These are phyloP conservation scores for Dryobates pubescens DNA, from an alignment of 2,797 vertebrate species.

Conservation along the genomic window DNA sequence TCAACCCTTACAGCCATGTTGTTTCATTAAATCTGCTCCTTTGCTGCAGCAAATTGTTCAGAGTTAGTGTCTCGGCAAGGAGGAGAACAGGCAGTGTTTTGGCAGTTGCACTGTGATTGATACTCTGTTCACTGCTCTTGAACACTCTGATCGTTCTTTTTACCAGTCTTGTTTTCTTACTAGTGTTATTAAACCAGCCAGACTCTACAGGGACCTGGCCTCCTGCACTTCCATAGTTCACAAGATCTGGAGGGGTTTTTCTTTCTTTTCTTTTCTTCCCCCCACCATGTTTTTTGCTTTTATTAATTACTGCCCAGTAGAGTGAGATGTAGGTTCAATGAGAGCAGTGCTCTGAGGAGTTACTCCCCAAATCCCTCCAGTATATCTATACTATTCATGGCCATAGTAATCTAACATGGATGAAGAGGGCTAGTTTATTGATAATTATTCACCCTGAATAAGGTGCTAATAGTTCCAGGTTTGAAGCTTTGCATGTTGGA, in stretches of 20 bases:
- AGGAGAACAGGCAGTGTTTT: neutral
- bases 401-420: slow-evolving; percentile 29
- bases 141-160: neutral
- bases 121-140: neutral
- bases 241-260: neutral
- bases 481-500: neutral
- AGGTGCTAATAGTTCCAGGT: neutral
- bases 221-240: neutral
- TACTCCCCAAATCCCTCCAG: neutral
- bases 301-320: neutral
- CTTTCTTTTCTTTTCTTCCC: neutral
- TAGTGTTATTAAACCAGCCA: slow-evolving; percentile 21
- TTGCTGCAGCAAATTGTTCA: slow-evolving; percentile 36
- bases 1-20: neutral
- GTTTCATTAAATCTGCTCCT: slow-evolving; percentile 29
- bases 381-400: neutral
- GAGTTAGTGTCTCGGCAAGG: neutral
- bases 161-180: neutral
- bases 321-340: neutral
- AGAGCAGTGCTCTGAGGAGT: neutral
- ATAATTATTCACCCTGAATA: slow-evolving; percentile 34
- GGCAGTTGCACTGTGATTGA: neutral
- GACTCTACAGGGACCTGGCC: neutral
- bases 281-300: neutral
- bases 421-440: slow-evolving; percentile 29